Evolutionary conservation across 2,113 vertebrate species (phyloP), one percentile per base, ranked within the genome.

Genomic region (Callopanchax toddi): DNA sequence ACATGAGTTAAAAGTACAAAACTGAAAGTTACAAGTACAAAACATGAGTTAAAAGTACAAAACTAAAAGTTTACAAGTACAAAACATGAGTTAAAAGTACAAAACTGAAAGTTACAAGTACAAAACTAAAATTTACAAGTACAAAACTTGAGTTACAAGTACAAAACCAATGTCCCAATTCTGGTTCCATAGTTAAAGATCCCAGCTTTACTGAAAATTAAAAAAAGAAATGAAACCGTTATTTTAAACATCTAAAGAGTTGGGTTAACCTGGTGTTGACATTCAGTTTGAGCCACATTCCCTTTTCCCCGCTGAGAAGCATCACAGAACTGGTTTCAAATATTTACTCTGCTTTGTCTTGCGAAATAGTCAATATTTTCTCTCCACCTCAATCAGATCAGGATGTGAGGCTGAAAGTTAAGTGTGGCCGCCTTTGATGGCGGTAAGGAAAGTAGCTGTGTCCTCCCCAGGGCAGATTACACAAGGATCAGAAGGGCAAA

Each of bases 401-500:
- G 78, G 71, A 78, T 60, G 67, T 65, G 76, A 66, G 64, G 51
- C 62, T 74, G 66, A 58, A 50, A 66, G 54, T 55, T 43, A 57
- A 55, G 74, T 58, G 61, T 68, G 23, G 51, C 49, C 17, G 60
- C 45, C 43, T 81, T 74, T 82, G 79, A 80, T 60, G 82, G 74
- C 6, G 62, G 79, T 82, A 68, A 80, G 62, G 60, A 71, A 71
- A 78, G 73, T 40, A 80, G 71, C 58, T 42, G 49, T 65, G 56
- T 75, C 76, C 67, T 67, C 76, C 66, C n/a, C 67, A 48, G 70
- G 71, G 67, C 76, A 82, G 81, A 84, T 83, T 83, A 85, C 63
- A 66, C 60, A 65, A 65, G 81, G 78, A 88, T 79, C 82, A 81
- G 75, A 54, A 67, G 78, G 73, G 52, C 78, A 77, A 83, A 70